Conservation (phyloP, 1,140 invertebrate species). For the Anastrepha obliqua region DNA sequence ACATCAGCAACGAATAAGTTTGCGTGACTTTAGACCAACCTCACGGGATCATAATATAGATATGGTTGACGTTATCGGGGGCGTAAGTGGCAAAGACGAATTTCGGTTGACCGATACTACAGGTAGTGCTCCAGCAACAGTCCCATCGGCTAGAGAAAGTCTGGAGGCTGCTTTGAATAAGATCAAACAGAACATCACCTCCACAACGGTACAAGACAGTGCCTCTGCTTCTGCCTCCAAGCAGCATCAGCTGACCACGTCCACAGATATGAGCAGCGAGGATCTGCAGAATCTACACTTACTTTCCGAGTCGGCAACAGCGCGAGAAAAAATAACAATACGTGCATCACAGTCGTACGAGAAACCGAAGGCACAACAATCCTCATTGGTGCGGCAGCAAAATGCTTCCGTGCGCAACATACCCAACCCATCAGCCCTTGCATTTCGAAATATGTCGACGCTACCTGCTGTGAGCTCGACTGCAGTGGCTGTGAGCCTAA, state of each 20-base stretch:
- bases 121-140: slow-evolving; percentile 57
- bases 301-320: slow-evolving; percentile 70
- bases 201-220: slow-evolving; percentile 43
- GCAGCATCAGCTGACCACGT: not conserved
- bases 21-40: slow-evolving; percentile 67
- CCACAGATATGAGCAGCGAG: slow-evolving; percentile 56
- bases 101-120: slow-evolving; percentile 30
- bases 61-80: slow-evolving; percentile 69
- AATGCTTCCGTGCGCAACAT: slow-evolving; percentile 73
- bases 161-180: slow-evolving; percentile 70
- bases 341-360: slow-evolving; percentile 51
- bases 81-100: slow-evolving; percentile 54
- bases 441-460: slow-evolving; percentile 69
- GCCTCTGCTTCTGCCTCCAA: not conserved
- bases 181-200: slow-evolving; percentile 70
- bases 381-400: slow-evolving; percentile 67
- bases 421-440: slow-evolving; percentile 72
- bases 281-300: slow-evolving; percentile 72
- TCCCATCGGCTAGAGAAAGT: slow-evolving; percentile 60
- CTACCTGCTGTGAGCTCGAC: slow-evolving; percentile 1
- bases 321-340: slow-evolving; percentile 71
- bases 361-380: slow-evolving; percentile 64
- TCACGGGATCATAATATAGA: slow-evolving; percentile 62
- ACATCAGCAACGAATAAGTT: slow-evolving; percentile 66
- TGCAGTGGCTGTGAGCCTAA: not conserved